phyloP scores from a whole-genome alignment of 1,140 invertebrate species.

The Callitettix versicolor region DNA sequence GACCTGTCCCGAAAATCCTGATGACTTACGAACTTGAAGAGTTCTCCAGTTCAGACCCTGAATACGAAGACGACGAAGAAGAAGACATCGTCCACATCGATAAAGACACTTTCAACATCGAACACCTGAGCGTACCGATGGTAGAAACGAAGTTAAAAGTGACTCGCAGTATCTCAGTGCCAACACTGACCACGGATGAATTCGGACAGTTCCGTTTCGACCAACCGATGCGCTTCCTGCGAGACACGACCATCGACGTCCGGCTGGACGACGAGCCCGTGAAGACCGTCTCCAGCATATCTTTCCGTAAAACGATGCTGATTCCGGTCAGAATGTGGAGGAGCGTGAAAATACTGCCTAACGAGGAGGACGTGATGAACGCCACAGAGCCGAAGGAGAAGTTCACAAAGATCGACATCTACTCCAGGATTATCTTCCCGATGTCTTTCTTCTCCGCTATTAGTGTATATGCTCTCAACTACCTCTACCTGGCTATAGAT shows the following conservation, averaged over 20 bases:
- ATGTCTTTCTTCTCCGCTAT: slow-evolving; percentile 7
- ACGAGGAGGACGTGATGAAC: slow-evolving; percentile 13
- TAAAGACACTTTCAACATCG: slow-evolving; percentile 4
- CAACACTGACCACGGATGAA: not conserved
- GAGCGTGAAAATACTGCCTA: slow-evolving; percentile 7
- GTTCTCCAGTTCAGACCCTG: not conserved
- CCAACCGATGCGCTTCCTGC: not conserved
- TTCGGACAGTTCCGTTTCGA: slow-evolving; percentile 4
- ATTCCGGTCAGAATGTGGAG: slow-evolving; percentile 10
- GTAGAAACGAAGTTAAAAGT: slow-evolving; percentile 6
- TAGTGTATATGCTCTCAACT: slow-evolving; percentile 14
- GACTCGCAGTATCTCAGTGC: slow-evolving; percentile 1
- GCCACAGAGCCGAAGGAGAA: slow-evolving; percentile 20
- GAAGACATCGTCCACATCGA: not conserved
- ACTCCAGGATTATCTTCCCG: slow-evolving; percentile 18
- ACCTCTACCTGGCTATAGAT: slow-evolving; percentile 20
- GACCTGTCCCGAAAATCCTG: not conserved
- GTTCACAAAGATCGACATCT: slow-evolving; percentile 40
- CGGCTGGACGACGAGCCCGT: not conserved
- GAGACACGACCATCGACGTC: slow-evolving; percentile 3
- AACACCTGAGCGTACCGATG: not conserved
- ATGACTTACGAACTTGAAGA: slow-evolving; percentile 3
- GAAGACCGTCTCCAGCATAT: not conserved
- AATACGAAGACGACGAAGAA: not conserved
- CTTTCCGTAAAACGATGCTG: slow-evolving; percentile 1